Evolutionary conservation across 1,140 invertebrate species (phyloP).

Genomic region (Trissolcus basalis): DNA sequence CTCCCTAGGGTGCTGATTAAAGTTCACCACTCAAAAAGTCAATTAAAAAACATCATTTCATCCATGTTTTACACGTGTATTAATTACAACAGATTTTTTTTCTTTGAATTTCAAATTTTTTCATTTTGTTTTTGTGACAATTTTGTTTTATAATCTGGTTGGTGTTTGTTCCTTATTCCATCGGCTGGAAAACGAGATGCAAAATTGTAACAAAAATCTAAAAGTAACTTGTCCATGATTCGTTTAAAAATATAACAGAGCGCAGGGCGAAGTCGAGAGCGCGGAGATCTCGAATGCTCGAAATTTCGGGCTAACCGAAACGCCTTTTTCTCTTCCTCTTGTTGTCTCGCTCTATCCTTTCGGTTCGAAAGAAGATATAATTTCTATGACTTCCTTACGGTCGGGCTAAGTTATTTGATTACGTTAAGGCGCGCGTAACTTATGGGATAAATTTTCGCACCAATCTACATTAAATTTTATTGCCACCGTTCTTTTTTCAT

Average conservation of each 20-base stretch:
- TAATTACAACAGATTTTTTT: too few species aligned
- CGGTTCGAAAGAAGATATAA: slow-evolving; percentile 47
- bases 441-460: slow-evolving; percentile 37
- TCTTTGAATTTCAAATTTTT: too few species aligned
- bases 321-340: not conserved
- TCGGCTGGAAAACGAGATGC: too few species aligned
- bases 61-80: too few species aligned
- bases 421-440: slow-evolving; percentile 36
- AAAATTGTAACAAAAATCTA: slow-evolving; percentile 20
- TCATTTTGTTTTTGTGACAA: too few species aligned
- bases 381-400: slow-evolving; percentile 55
- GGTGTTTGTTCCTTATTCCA: too few species aligned
- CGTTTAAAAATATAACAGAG: slow-evolving; percentile 38
- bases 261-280: slow-evolving; percentile 9
- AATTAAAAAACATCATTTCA: too few species aligned
- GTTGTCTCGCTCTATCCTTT: not conserved
- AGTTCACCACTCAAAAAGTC: too few species aligned
- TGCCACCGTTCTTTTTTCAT: slow-evolving; percentile 43
- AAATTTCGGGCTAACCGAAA: slow-evolving; percentile 33
- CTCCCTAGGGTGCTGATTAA: too few species aligned
- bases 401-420: slow-evolving; percentile 53
- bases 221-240: slow-evolving; percentile 46
- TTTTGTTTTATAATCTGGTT: too few species aligned
- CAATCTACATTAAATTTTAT: slow-evolving; percentile 49
- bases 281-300: slow-evolving; percentile 20